Conservation (phyloP, 2,797 vertebrate genomes). For the Brachyalestes nurse region DNA sequence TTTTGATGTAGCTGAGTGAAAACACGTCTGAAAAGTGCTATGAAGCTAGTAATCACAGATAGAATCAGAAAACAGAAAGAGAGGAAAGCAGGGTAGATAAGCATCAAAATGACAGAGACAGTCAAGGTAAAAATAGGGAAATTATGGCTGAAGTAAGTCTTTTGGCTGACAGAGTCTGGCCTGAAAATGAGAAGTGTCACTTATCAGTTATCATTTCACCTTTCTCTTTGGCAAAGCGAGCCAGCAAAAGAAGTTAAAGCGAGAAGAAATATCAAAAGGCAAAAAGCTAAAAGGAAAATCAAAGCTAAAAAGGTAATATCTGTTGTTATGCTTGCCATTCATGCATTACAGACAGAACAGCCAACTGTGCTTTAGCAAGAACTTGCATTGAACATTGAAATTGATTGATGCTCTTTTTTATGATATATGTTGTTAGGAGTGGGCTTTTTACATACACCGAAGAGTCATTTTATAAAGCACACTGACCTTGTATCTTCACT, state of each 20-base stretch:
- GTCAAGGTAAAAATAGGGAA: neutral
- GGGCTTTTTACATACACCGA: too few species aligned
- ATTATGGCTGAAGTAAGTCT: neutral
- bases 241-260: neutral
- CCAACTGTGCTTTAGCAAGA: too few species aligned
- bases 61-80: neutral
- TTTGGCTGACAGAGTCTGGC: neutral
- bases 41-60: constrained; percentile 27
- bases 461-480: too few species aligned
- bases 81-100: constrained; percentile 15
- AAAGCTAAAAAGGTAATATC: neutral
- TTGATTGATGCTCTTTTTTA: too few species aligned
- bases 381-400: too few species aligned
- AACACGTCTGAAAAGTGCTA: constrained; percentile 13
- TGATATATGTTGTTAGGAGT: too few species aligned
- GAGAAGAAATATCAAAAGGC: neutral
- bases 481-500: too few species aligned
- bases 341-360: neutral
- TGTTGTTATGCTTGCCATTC: neutral
- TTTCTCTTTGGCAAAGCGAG: neutral
- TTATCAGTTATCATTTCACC: neutral
- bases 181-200: neutral
- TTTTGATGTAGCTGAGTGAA: constrained; percentile 17
- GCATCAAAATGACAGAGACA: constrained; percentile 6
- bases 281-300: neutral